A percentile compares a stretch with the other conserved stretches of the same genome.
These are phyloP conservation scores for Lutjanus argentimaculatus DNA, from an alignment of 2,797 vertebrate genomes.

Conservation along the genomic window DNA sequence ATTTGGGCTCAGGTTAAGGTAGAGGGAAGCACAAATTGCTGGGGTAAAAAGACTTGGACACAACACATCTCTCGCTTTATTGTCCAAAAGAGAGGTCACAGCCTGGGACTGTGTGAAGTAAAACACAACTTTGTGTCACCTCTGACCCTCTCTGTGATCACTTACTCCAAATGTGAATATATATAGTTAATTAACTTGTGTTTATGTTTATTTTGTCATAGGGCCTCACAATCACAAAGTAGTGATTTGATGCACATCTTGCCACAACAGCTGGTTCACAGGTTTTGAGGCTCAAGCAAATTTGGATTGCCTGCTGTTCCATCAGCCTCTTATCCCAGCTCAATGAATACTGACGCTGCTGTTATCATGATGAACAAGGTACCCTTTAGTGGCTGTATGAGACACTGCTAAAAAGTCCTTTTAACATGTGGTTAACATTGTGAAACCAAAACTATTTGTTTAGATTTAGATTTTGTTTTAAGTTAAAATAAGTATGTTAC, in stretches of 20 bases:
- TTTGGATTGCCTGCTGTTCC: too few species aligned
- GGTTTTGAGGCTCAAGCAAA: too few species aligned
- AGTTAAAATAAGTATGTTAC: too few species aligned
- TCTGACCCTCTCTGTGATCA: not conserved
- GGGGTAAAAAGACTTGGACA: not conserved
- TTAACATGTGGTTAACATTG: too few species aligned
- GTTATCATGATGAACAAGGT: too few species aligned
- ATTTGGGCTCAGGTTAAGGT: constrained; percentile 16
- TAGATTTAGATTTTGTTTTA: too few species aligned
- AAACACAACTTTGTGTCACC: not conserved
- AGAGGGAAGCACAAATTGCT: constrained; percentile 2
- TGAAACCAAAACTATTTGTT: too few species aligned
- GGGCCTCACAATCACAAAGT: not conserved
- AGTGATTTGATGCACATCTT: not conserved
- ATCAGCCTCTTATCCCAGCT: too few species aligned
- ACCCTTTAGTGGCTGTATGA: too few species aligned
- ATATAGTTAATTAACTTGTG: not conserved
- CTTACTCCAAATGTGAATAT: not conserved
- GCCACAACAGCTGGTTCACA: not conserved
- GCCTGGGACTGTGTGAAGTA: not conserved
- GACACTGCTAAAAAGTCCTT: too few species aligned
- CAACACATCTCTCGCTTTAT: not conserved
- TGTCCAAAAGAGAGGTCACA: not conserved
- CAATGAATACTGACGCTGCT: too few species aligned
- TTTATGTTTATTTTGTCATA: not conserved